Evolutionary conservation across 2,797 vertebrate species (phyloP), one percentile per base, ranked within the genome.

Genomic region (Phrynocephalus forsythii): DNA sequence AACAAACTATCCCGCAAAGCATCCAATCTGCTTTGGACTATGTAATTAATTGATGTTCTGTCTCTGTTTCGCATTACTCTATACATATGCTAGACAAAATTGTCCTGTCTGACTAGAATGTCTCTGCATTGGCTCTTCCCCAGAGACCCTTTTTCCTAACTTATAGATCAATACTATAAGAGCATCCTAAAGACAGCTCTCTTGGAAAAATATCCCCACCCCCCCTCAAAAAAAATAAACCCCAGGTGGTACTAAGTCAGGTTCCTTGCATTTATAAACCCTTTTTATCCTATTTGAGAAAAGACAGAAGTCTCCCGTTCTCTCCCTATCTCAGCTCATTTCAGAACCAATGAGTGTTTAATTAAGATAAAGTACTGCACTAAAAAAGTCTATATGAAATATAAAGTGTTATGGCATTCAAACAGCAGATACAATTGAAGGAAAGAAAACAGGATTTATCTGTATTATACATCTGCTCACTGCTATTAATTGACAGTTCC

Each of bases 331-430:
- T 66, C 67, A 71, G 63, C 83, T 82, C 26, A 85, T 79, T 88
- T 71, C 73, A 77, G 56, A 88, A 52, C 30, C 67, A 77, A 83
- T 79, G 75, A n/a, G 86, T 85, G 79, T 52, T 85, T 82, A 82
- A 86, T 85, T 79, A 82, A 87, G 82, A 88, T 82, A 20, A 82
- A 82, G 73, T 79, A 82, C 52, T 79, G n/a, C 44, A 33, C 22
- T 66, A 56, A 9, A 7, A 30, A 4, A 44, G 24, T 18, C 20
- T 68, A 22, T 24, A 38, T 3, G 79, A 73, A 72, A 56, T 3
- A 33, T 7, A 79, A 83, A 73, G 56, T 66, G 69, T 18, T 66
- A 30, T 15, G 18, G 33, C 38, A 83, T 83, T 79, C 69, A 79
- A 86, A 83, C 76, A 44, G 7, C 73, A 84, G 85, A 60, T 44